Conservation (phyloP, 2,113 vertebrate species). For the Struthidea cinerea region DNA sequence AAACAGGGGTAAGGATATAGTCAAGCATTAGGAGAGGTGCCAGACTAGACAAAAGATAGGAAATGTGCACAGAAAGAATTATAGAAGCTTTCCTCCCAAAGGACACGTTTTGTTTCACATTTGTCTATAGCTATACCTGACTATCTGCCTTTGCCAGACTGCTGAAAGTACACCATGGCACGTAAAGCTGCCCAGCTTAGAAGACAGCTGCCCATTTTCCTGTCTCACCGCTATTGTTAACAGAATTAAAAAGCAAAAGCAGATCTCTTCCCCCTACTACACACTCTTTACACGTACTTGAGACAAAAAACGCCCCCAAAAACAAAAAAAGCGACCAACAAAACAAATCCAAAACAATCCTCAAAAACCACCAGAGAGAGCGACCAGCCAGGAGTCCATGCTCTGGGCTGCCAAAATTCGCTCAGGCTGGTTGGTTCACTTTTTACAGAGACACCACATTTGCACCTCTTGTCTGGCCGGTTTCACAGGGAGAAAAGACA, state of each 20-base stretch:
- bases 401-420: not conserved
- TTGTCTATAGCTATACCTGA: not conserved
- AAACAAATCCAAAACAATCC: not conserved
- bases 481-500: not conserved
- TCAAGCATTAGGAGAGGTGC: not conserved
- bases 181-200: not conserved
- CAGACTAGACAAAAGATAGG: not conserved
- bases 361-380: not conserved
- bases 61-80: not conserved
- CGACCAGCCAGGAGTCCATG: not conserved
- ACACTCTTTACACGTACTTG: not conserved
- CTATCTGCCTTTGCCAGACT: not conserved
- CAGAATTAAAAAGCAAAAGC: not conserved
- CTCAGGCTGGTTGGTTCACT: not conserved
- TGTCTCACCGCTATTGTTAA: not conserved
- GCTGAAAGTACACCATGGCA: not conserved
- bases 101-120: not conserved
- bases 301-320: not conserved
- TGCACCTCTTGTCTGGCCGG: not conserved
- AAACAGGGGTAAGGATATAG: rapidly evolving
- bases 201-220: not conserved
- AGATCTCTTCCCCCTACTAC: not conserved
- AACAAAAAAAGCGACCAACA: not conserved
- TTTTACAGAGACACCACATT: not conserved
- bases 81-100: not conserved